Percentiles rank a stretch among this genome's conserved stretches.
Evolutionary conservation across 1,140 invertebrate species (phyloP).

Genomic region (Zaprionus ornatus): DNA sequence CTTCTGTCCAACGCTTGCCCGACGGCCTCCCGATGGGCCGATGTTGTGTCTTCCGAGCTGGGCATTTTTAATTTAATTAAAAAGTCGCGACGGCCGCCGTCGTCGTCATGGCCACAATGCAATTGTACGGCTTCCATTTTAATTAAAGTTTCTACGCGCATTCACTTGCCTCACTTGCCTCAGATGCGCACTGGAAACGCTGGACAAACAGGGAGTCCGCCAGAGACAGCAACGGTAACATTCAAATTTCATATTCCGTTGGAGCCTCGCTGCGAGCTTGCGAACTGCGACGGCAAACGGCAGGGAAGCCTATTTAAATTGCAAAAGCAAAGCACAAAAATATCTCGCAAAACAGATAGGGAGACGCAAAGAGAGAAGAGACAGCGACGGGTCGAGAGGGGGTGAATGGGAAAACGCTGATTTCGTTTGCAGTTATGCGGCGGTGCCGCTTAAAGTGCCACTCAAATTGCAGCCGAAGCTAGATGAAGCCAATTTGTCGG

Average conservation of each 20-base stretch:
- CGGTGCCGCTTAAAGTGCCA: conserved; percentile 35
- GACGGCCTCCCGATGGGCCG: conserved; percentile 9
- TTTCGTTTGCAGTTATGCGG: conserved; percentile 32
- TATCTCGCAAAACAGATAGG: conserved; percentile 18
- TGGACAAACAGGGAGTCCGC: conserved; percentile 50
- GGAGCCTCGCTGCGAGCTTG: conserved; percentile 19
- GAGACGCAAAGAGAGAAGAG: conserved; percentile 3
- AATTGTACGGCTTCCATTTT: conserved; percentile 81
- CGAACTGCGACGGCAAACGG: neutral
- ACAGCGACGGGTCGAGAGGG: neutral
- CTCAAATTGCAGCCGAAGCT: conserved; percentile 42
- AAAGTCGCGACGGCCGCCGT: conserved; percentile 50
- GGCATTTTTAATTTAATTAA: conserved; percentile 76
- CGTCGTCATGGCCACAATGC: conserved; percentile 66
- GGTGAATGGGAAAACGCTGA: conserved; percentile 10
- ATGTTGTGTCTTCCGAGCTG: conserved; percentile 43
- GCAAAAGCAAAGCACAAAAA: conserved; percentile 44
- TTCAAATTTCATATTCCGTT: conserved; percentile 74
- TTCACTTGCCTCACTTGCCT: conserved; percentile 63
- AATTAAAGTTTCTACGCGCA: conserved; percentile 78
- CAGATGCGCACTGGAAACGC: conserved; percentile 54
- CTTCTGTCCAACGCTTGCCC: no score
- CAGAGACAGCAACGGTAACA: conserved; percentile 26
- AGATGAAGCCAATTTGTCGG: conserved; percentile 44
- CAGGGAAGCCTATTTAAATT: conserved; percentile 48